These are phyloP conservation scores for Diloba caeruleocephala DNA, from an alignment of 2,888 invertebrate genomes.

Conservation along the genomic window DNA sequence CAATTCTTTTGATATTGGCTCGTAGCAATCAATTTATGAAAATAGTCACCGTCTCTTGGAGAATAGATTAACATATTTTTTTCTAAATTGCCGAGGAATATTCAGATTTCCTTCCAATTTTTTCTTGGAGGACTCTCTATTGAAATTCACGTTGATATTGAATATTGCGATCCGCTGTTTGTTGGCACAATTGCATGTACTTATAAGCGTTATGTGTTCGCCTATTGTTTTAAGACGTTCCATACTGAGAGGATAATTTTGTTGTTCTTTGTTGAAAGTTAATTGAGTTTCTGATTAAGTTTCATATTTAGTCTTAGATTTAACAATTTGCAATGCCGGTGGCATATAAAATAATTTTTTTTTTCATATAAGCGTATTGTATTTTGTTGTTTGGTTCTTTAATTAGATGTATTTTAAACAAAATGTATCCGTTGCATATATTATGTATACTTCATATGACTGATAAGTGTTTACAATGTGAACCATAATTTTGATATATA, in stretches of 20 bases:
- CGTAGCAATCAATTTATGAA: slow-evolving; percentile 83
- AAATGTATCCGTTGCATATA: too few relatives aligned
- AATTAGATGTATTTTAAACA: too few relatives aligned
- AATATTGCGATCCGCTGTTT: slow-evolving; percentile 74
- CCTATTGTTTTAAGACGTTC: slow-evolving; percentile 61
- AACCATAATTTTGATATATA: too few relatives aligned
- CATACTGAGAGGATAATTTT: slow-evolving; percentile 26
- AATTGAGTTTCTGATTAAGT: slow-evolving; percentile 42
- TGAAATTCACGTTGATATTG: slow-evolving; percentile 82
- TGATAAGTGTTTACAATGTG: too few relatives aligned
- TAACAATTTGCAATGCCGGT: slow-evolving; percentile 13
- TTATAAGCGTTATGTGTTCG: slow-evolving; percentile 62
- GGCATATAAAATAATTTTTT: slow-evolving; percentile 1
- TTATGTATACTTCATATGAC: too few relatives aligned
- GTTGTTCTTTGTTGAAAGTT: slow-evolving; percentile 48
- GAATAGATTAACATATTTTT: slow-evolving; percentile 85
- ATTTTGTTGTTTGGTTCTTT: too few relatives aligned
- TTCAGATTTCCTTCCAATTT: slow-evolving; percentile 84
- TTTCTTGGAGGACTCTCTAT: slow-evolving; percentile 78
- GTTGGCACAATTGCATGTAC: slow-evolving; percentile 70
- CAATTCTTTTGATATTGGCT: slow-evolving; percentile 79
- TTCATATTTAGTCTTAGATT: slow-evolving; percentile 24
- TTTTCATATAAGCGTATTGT: too few relatives aligned
- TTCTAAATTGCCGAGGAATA: slow-evolving; percentile 80
- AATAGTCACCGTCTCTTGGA: slow-evolving; percentile 73